Base-by-base conservation (phyloP, 1,140 invertebrate genomes). In the Formica exsecta region DNA sequence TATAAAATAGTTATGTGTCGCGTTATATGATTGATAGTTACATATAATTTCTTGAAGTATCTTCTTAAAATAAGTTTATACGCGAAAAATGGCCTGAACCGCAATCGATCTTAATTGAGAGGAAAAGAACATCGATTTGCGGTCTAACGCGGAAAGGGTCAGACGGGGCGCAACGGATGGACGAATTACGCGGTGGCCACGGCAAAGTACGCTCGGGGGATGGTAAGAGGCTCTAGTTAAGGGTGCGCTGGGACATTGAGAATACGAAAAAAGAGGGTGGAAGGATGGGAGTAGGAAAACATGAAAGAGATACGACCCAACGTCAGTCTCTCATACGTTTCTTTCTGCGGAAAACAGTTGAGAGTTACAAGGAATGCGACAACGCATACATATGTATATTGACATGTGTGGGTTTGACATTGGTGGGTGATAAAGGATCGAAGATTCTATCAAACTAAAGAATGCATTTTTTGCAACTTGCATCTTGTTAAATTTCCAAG, bases 241-340 rank as follows among this genome's bases (percentile, higher is more conserved):
- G 89, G 89, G 86, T 88, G 86, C 89, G 86, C 66, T 88, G 86
- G 83, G 75, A 88, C 38, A 57, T 87, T 79, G 85, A 85, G 87
- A 77, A 57, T 59, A 90, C 71, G 87, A 86, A 86, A 62, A 76
- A 77, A 51, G 79, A 86, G 89, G 84, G 89, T 75, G 87, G 83
- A 89, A 91, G 79, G 90, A 85, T 74, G 76, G 89, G 89, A 91
- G 87, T 81, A 91, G 13, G 91, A 90, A 91, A 87, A 93, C 91
- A 92, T 90, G 92, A 93, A 93, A 93, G 92, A 90, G 91, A 93
- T 92, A 92, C 90, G 91, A 92, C 68, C 87, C 86, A 91, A 91
- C 87, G 89, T 91, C 91, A 44, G 65, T 90, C 80, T 79, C 76
- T 91, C 91, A 76, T 90, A 73, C 88, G 85, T 89, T 89, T 89